Evolutionary conservation across 2,888 invertebrate species (phyloP).

Genomic region (Graphium colonna): DNA sequence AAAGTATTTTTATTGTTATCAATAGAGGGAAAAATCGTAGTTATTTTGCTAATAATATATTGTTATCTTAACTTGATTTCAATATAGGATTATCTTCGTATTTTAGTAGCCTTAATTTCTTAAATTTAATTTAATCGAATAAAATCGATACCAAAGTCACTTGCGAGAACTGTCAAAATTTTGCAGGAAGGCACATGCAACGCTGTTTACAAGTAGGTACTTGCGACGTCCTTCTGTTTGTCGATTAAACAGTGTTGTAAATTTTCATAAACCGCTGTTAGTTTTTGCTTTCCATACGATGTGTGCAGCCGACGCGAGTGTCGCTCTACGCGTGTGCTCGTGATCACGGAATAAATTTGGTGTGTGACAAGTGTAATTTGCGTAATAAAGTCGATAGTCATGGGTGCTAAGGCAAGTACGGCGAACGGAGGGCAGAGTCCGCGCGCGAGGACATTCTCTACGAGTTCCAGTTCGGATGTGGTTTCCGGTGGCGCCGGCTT

Average conservation of each 20-base stretch:
- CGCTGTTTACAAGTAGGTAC: slow-evolving; percentile 72
- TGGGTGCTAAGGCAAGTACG: slow-evolving; percentile 93
- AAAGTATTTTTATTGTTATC: too few species aligned
- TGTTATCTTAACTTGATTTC: too few species aligned
- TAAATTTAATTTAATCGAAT: slow-evolving; percentile 6
- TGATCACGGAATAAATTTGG: slow-evolving; percentile 53
- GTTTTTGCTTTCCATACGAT: slow-evolving; percentile 63
- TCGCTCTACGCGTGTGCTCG: slow-evolving; percentile 64
- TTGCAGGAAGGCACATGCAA: slow-evolving; percentile 74
- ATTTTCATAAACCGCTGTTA: slow-evolving; percentile 40
- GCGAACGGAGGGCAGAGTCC: slow-evolving; percentile 88
- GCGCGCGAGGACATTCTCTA: slow-evolving; percentile 87
- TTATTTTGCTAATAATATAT: too few species aligned
- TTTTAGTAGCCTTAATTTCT: too few species aligned
- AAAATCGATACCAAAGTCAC: slow-evolving; percentile 28
- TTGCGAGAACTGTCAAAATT: slow-evolving; percentile 69
- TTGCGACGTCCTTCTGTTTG: slow-evolving; percentile 59
- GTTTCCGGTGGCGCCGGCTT: slow-evolving; percentile 82
- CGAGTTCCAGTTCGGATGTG: slow-evolving; percentile 84
- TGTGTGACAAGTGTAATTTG: slow-evolving; percentile 67
- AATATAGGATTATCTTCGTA: too few species aligned
- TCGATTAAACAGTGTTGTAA: slow-evolving; percentile 46
- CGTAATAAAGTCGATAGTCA: slow-evolving; percentile 64
- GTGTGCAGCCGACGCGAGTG: slow-evolving; percentile 69
- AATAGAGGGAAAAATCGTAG: too few species aligned